A percentile compares a stretch with the other conserved stretches of the same genome.
These are phyloP conservation scores for Raja brachyura DNA, from an alignment of 2,113 vertebrate species.

Conservation along the genomic window DNA sequence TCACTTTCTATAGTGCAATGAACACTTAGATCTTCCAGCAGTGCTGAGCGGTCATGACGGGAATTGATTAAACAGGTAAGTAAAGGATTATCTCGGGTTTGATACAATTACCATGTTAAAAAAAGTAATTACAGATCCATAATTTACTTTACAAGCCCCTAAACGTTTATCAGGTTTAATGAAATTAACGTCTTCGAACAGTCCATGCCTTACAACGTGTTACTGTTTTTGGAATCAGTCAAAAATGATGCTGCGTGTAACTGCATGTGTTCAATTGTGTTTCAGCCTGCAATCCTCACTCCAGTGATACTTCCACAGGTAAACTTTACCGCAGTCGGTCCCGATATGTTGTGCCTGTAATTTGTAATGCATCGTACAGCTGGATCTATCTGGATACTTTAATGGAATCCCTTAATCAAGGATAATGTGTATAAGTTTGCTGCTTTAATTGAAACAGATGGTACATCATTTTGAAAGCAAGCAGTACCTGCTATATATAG, in stretches of 20 bases:
- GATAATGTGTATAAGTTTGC: slow-evolving; percentile 5
- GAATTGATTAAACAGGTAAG: slow-evolving; percentile 5
- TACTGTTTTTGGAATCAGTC: background rate
- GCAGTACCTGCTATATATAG: background rate
- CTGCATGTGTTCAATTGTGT: slow-evolving; percentile 56
- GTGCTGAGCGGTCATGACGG: background rate
- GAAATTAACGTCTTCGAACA: background rate
- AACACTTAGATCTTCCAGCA: background rate
- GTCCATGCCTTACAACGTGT: background rate
- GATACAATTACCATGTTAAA: background rate
- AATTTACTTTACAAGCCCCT: background rate
- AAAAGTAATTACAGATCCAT: background rate
- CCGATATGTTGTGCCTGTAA: background rate
- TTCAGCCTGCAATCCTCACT: slow-evolving; percentile 57
- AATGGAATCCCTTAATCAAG: background rate
- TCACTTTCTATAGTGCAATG: background rate
- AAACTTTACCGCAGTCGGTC: slow-evolving; percentile 43
- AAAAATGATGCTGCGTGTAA: background rate
- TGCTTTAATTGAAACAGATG: slow-evolving; percentile 30
- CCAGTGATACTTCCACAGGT: slow-evolving; percentile 56
- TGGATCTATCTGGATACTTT: background rate
- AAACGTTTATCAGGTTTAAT: too few relatives aligned
- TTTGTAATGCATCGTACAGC: background rate
- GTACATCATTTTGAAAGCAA: background rate
- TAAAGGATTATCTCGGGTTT: slow-evolving; percentile 28